These are phyloP conservation scores for Diprion similis DNA, from an alignment of 1,140 invertebrate species.

Conservation along the genomic window DNA sequence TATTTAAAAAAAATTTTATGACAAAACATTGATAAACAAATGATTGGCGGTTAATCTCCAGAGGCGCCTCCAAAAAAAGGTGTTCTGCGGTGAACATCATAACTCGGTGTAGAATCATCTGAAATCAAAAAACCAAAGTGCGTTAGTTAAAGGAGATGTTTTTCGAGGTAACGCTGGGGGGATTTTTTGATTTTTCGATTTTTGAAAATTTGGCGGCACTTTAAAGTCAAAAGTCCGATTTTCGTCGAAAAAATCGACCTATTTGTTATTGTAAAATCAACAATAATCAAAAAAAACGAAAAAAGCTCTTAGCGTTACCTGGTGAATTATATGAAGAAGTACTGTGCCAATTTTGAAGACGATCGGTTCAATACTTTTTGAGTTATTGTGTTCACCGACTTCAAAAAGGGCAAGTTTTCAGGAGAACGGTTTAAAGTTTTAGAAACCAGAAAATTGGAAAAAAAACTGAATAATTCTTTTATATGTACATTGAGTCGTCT, in stretches of 20 bases:
- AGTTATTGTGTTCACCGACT: slow-evolving; percentile 19
- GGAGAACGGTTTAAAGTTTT: slow-evolving; percentile 27
- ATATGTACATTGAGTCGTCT: slow-evolving; percentile 23
- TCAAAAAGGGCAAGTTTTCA: slow-evolving; percentile 18
- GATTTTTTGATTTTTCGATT: slow-evolving; percentile 22
- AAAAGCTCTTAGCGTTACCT: neutral
- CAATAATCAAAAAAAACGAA: slow-evolving; percentile 23
- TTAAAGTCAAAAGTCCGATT: slow-evolving; percentile 22
- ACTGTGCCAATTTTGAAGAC: slow-evolving; percentile 25
- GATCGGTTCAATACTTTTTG: slow-evolving; percentile 25
- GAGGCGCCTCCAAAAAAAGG: slow-evolving; percentile 15
- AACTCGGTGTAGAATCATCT: too few species aligned
- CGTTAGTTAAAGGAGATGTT: too few species aligned
- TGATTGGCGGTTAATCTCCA: neutral
- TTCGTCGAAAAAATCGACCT: slow-evolving; percentile 20
- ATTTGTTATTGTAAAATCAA: slow-evolving; percentile 26
- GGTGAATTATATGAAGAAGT: slow-evolving; percentile 19
- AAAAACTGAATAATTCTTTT: slow-evolving; percentile 10
- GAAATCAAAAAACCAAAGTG: too few species aligned
- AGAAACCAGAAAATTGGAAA: slow-evolving; percentile 9
- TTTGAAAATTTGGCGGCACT: slow-evolving; percentile 19
- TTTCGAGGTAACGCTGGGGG: too few species aligned
- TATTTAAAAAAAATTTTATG: neutral
- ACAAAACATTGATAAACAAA: slow-evolving; percentile 13
- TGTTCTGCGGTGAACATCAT: neutral